Base-by-base conservation (phyloP, 1,140 invertebrate genomes). In the Acromyrmex heyeri region DNA sequence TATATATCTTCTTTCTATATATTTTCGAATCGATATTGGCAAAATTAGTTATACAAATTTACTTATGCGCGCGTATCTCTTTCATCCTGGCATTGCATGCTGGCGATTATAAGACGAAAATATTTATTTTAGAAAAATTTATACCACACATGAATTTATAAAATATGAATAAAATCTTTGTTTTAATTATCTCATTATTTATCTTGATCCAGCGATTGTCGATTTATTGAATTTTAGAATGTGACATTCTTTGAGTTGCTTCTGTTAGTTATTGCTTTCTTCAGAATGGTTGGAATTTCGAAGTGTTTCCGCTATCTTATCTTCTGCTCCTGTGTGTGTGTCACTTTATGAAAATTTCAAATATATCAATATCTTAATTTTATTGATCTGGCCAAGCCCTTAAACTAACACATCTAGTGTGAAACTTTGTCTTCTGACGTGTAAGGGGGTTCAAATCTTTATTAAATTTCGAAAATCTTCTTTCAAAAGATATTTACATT, bases 271-370 rank as follows among this genome's bases (percentile, higher is more conserved):
- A 75, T 86, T 64, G 70, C 88, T 82, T 90, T 78, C 86, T 57
- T n/a, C 73, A 81, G 38, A 77, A 7, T 50, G 85, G 10, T 75
- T 34, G 38, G 76, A 82, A 72, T 86, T 86, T 72, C 72, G 70
- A 67, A n/a, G n/a, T 53, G 30, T 77, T 50, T 53, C 27, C n/a
- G 50, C 75, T 90, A 90, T 90, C 87, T 90, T 90, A 90, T 90
- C 87, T 86, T 62, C 7, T 57, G 21, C 61, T 82, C 50, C 44
- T 76, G 48, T 21, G 21, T 21, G 21, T 21, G 21, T 38, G 64
- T 86, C 62, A 76, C 57, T 53, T 53, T 14, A 70, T 57, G 50
- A 81, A 77, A 86, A 34, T 86, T 82, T 59, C 69, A 64, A 76
- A 76, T 38, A 5, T 38, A 38, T 7, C 34, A 8, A 38, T 38